phyloP scores from a whole-genome alignment of 2,113 vertebrate species.

The Myanophis thanlyinensis region DNA sequence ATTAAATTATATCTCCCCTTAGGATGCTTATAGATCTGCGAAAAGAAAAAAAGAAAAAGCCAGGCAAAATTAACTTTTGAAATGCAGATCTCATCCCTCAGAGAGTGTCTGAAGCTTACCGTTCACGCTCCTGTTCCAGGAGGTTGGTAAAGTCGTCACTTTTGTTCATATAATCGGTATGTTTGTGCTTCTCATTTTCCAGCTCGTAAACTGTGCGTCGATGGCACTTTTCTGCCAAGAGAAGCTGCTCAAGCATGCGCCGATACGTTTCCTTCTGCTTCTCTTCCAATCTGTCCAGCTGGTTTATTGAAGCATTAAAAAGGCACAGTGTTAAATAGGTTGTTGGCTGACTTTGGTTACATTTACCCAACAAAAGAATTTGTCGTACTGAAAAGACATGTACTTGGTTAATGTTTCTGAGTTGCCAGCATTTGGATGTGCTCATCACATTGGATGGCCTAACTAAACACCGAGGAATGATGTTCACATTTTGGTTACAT shows the following conservation, averaged over 20 bases:
- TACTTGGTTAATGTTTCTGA: conserved; percentile 25
- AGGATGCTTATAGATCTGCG: neutral
- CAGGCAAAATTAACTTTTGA: neutral
- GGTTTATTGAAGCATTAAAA: conserved; percentile 46
- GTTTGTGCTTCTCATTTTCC: conserved; percentile 90
- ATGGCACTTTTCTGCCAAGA: conserved; percentile 93
- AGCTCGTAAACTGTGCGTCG: conserved; percentile 89
- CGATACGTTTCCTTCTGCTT: conserved; percentile 94
- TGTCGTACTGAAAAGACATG: conserved; percentile 28
- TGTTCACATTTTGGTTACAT: neutral
- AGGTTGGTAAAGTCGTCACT: conserved; percentile 98
- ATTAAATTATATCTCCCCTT: neutral
- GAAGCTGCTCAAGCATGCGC: conserved; percentile 96
- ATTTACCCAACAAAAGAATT: conserved; percentile 46
- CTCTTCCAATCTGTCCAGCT: conserved; percentile 94
- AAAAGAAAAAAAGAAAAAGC: neutral
- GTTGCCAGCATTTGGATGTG: conserved; percentile 10
- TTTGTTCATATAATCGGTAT: conserved; percentile 95
- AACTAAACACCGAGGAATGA: neutral
- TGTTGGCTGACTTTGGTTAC: conserved; percentile 39
- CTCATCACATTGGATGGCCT: neutral
- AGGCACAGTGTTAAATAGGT: conserved; percentile 27
- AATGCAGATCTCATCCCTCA: neutral
- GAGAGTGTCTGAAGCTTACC: conserved; percentile 68
- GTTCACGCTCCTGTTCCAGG: conserved; percentile 95